These are phyloP conservation scores for Bombus sylvicola DNA, from an alignment of 1,140 invertebrate genomes.

Conservation along the genomic window DNA sequence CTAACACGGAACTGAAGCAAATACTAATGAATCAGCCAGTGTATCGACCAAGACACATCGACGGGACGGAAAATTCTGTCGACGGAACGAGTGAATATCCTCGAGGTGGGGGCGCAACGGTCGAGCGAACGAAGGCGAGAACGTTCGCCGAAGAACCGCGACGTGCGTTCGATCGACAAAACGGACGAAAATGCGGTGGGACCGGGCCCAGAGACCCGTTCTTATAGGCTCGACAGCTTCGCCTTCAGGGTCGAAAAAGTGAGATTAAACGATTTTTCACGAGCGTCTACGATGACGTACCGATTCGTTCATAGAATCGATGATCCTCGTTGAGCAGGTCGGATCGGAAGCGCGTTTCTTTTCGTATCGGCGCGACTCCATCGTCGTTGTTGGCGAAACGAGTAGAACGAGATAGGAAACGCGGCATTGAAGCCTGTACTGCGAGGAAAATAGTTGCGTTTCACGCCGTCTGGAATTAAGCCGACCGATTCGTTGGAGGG, in stretches of 20 bases:
- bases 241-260: constrained; percentile 11
- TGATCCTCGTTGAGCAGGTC: background rate
- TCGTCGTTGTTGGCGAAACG: background rate
- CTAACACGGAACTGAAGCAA: background rate
- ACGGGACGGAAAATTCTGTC: background rate
- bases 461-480: background rate
- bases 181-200: constrained; percentile 63
- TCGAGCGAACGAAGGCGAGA: background rate
- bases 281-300: background rate
- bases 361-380: background rate
- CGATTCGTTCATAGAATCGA: background rate
- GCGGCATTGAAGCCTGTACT: background rate
- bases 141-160: background rate
- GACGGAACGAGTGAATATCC: background rate
- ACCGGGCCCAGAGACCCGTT: constrained; percentile 43
- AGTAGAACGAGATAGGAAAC: background rate
- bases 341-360: background rate
- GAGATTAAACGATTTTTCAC: constrained; percentile 20
- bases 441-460: background rate
- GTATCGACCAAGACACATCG: background rate
- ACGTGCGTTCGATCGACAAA: constrained; percentile 37
- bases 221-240: constrained; percentile 56
- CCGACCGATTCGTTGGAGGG: background rate
- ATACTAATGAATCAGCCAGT: background rate
- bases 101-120: background rate